These are phyloP conservation scores for Aethina tumida DNA, from an alignment of 1,140 invertebrate genomes.

Conservation along the genomic window DNA sequence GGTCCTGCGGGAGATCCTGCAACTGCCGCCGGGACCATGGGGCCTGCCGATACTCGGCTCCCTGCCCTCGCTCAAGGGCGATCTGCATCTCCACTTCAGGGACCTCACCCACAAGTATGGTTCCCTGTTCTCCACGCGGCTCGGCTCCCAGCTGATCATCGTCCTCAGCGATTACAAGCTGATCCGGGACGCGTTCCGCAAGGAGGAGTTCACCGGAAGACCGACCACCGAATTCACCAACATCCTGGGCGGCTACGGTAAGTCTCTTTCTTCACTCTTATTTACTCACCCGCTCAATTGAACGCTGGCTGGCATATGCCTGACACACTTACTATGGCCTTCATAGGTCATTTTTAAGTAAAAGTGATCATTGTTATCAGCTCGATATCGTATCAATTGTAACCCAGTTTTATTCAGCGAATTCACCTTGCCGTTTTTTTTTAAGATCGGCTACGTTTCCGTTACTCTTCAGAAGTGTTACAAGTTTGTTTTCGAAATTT, in stretches of 20 bases:
- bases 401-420: conserved; percentile 15
- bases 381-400: conserved; percentile 14
- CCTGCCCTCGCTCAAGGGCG: conserved; percentile 64
- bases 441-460: too few relatives aligned
- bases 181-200: conserved; percentile 73
- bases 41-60: conserved; percentile 74
- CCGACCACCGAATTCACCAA: conserved; percentile 74
- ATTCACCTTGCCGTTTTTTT: not conserved
- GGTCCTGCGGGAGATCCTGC: conserved; percentile 42
- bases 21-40: conserved; percentile 75
- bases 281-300: conserved; percentile 2
- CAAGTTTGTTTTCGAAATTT: conserved; percentile 4
- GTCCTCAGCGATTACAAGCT: conserved; percentile 75
- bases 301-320: conserved; percentile 13
- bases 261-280: conserved; percentile 37
- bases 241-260: conserved; percentile 82
- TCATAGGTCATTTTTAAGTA: conserved; percentile 23
- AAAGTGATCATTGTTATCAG: conserved; percentile 19
- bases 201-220: conserved; percentile 75
- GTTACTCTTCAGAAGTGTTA: conserved; percentile 7
- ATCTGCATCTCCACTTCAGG: conserved; percentile 67
- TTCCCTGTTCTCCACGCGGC: conserved; percentile 64
- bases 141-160: conserved; percentile 73
- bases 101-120: conserved; percentile 69
- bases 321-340: conserved; percentile 26